A percentile compares a stretch with the other conserved stretches of the same genome.
Conservation (phyloP, 1,140 invertebrate genomes). For the Alviniconcha marisindica region DNA sequence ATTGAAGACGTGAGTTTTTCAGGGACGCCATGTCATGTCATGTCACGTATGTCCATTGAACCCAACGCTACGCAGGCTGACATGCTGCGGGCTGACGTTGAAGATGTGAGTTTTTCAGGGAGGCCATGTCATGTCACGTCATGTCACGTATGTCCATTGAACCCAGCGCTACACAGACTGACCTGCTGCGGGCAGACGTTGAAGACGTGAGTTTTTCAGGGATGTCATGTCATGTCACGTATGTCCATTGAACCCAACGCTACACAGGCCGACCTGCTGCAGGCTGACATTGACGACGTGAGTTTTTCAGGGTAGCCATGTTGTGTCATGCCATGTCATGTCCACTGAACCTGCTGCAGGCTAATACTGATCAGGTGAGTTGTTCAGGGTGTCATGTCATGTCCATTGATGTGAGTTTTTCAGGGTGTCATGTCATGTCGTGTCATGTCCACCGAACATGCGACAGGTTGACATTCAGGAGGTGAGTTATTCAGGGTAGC, state of each 20-base stretch:
- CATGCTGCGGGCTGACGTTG: slow-evolving; percentile 41
- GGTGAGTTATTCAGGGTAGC: slow-evolving; percentile 47
- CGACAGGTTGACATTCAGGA: slow-evolving; percentile 44
- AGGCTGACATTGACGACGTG: slow-evolving; percentile 49
- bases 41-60: slow-evolving; percentile 39
- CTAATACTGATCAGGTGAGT: too few species aligned
- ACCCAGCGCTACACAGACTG: too few species aligned
- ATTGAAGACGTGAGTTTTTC: slow-evolving; percentile 62
- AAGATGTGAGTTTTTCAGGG: slow-evolving; percentile 46
- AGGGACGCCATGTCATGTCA: slow-evolving; percentile 59
- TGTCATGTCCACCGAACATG: slow-evolving; percentile 31
- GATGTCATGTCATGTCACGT: too few species aligned
- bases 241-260: slow-evolving; percentile 43
- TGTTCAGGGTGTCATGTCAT: too few species aligned
- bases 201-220: slow-evolving; percentile 60
- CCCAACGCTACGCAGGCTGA: slow-evolving; percentile 40
- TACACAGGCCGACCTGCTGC: slow-evolving; percentile 34
- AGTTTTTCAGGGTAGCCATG: too few species aligned
- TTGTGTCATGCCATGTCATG: too few species aligned
- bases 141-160: too few species aligned
- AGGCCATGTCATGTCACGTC: too few species aligned
- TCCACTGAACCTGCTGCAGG: too few species aligned
- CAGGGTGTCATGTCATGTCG: too few species aligned
- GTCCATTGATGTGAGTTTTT: too few species aligned
- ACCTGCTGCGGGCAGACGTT: too few species aligned